Conservation (phyloP, 2,113 vertebrate species). For the Ptyas mucosa region DNA sequence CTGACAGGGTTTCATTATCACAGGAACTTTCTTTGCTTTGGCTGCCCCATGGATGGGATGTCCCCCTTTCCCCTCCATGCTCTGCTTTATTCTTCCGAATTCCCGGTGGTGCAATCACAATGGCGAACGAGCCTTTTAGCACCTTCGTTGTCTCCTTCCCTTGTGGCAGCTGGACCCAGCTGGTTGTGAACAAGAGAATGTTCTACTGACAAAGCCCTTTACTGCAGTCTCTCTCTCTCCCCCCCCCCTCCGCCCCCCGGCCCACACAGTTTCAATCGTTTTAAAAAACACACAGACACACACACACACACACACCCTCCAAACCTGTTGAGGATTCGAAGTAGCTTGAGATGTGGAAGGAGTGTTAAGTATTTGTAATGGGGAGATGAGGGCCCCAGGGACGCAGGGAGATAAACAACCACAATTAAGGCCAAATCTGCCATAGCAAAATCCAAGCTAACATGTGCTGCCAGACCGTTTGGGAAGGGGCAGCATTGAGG, state of each 20-base stretch:
- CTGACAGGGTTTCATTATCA: conserved; percentile 77
- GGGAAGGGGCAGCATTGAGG: conserved; percentile 71
- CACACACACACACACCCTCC: conserved; percentile 55
- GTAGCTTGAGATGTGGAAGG: conserved; percentile 83
- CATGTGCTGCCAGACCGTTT: conserved; percentile 77
- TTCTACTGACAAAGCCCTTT: conserved; percentile 78
- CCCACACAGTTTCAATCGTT: conserved; percentile 64
- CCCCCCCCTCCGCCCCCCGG: conserved; percentile 58
- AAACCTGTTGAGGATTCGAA: conserved; percentile 82
- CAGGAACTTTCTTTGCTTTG: conserved; percentile 80
- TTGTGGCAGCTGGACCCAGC: conserved; percentile 81
- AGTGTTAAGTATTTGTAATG: conserved; percentile 88
- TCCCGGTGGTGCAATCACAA: conserved; percentile 77
- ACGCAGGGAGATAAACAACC: conserved; percentile 82
- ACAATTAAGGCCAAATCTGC: conserved; percentile 80
- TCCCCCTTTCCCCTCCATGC: background rate
- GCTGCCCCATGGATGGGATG: conserved; percentile 67
- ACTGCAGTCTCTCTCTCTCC: background rate
- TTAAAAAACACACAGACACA: conserved; percentile 64
- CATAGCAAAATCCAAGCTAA: conserved; percentile 76
- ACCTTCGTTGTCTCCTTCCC: conserved; percentile 85
- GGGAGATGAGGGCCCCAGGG: conserved; percentile 78
- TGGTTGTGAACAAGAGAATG: conserved; percentile 81
- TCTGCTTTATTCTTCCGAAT: conserved; percentile 58
- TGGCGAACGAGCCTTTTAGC: conserved; percentile 92